A percentile compares a stretch with the other conserved stretches of the same genome.
phyloP scores from a whole-genome alignment of 2,113 vertebrate species.

The Gasterosteus nipponicus region DNA sequence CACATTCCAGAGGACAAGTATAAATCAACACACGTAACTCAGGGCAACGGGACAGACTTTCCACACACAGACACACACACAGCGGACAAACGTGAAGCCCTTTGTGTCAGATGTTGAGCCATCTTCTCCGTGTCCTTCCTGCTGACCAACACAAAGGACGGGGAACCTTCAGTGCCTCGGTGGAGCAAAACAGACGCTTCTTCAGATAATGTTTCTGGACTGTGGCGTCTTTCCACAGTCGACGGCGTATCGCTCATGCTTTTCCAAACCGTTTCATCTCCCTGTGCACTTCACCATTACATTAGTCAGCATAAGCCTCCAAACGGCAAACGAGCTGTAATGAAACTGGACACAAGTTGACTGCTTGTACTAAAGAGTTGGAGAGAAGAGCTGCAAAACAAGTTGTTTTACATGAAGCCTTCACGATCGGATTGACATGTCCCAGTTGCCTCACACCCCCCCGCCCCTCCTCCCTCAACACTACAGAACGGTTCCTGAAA shows the following conservation, averaged over 20 bases:
- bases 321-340: slow-evolving; percentile 9
- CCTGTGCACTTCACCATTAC: background rate
- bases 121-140: too few species aligned
- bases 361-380: background rate
- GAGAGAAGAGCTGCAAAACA: background rate
- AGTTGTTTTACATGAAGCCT: background rate
- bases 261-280: background rate
- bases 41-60: background rate
- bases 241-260: background rate
- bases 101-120: too few species aligned
- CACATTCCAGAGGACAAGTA: slow-evolving; percentile 16
- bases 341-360: background rate
- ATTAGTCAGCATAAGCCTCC: slow-evolving; percentile 4
- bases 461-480: slow-evolving; percentile 14
- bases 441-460: background rate
- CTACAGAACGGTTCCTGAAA: slow-evolving; percentile 62
- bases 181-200: background rate
- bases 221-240: background rate
- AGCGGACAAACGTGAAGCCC: too few species aligned
- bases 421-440: background rate
- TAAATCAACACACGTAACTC: slow-evolving; percentile 12
- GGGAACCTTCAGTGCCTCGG: too few species aligned
- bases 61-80: background rate
- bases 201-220: background rate
- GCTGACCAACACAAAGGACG: too few species aligned